These are phyloP conservation scores for Cantharis nigra DNA, from an alignment of 2,888 invertebrate genomes.

Conservation along the genomic window DNA sequence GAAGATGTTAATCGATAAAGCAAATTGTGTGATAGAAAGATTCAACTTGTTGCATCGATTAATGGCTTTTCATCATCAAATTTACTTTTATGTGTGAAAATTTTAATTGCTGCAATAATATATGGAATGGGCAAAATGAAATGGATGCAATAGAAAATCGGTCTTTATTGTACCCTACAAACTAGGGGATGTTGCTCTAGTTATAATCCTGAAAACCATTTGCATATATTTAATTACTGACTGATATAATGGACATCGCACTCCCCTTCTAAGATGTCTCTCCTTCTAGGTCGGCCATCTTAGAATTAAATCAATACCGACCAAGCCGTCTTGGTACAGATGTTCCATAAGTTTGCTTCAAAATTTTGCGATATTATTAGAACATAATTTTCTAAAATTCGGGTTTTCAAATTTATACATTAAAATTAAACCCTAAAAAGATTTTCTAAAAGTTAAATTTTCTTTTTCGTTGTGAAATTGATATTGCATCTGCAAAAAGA, in stretches of 20 bases:
- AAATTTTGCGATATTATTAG: background rate
- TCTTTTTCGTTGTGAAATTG: too few relatives aligned
- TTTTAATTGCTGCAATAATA: background rate
- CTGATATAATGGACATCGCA: constrained; percentile 33
- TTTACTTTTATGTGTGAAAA: background rate
- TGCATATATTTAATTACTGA: constrained; percentile 46
- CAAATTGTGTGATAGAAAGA: background rate
- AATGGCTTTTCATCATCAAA: background rate
- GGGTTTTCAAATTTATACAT: background rate
- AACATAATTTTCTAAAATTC: background rate
- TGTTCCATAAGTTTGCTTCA: constrained; percentile 6
- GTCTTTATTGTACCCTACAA: constrained; percentile 21
- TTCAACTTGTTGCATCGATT: background rate
- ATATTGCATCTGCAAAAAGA: too few relatives aligned
- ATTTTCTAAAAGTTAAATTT: background rate
- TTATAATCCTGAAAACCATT: constrained; percentile 42
- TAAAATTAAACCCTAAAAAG: background rate
- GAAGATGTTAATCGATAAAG: background rate
- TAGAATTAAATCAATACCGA: constrained; percentile 29
- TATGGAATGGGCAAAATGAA: constrained; percentile 14
- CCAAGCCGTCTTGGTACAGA: constrained; percentile 20
- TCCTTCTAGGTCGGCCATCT: constrained; percentile 30
- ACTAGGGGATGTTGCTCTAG: constrained; percentile 31
- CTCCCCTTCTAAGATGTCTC: constrained; percentile 33
- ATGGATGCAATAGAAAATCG: constrained; percentile 18